Base-by-base conservation (phyloP, 2,113 vertebrate genomes). In the Edolisoma coerulescens region DNA sequence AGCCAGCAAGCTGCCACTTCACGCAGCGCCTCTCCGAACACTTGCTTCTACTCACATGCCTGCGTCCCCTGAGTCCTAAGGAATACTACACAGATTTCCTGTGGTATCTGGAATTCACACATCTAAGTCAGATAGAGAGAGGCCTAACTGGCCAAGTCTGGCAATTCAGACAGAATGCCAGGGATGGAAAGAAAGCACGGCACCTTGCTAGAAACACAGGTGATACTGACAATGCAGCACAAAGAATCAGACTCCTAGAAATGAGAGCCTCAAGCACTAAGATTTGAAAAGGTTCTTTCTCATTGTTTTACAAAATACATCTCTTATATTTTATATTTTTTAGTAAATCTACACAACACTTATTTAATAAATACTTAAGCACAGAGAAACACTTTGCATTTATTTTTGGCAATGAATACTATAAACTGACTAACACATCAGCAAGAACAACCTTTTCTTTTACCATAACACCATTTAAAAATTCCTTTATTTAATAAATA, bases 401-500 rank as follows among this genome's bases (percentile, higher is more conserved):
- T 80, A 4, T 9, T 90, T 93, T 76, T 71, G 22, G 64, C 42
- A 86, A 90, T 47, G 37, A 16, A 74, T 30, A 57, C 14, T 47
- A 74, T 27, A 15, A 83, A 23, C 15, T 52, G 76, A 81, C 30
- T 61, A 69, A 89, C 26, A 61, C 3, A 81, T 39, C 26, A 56
- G 6, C 33, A 85, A 69, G 59, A 93, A 56, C 16, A 50, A 67
- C 28, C 50, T 86, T 84, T 82, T 70, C 10, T 84, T 91, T 67
- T 30, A 78, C 14, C 27, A 71, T 24, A 79, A 1, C 0, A 28
- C 20, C 26, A 71, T 65, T 91, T 94, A 30, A 91, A 93, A 92
- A 96, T 94, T 92, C 49, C 79, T 92, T 88, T 88, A 80, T 96
- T 96, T 96, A 96, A 94, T 90, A 94, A 95, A 96, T 95, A 96